phyloP scores from a whole-genome alignment of 1,140 invertebrate genomes.

The Euglossa dilemma region DNA sequence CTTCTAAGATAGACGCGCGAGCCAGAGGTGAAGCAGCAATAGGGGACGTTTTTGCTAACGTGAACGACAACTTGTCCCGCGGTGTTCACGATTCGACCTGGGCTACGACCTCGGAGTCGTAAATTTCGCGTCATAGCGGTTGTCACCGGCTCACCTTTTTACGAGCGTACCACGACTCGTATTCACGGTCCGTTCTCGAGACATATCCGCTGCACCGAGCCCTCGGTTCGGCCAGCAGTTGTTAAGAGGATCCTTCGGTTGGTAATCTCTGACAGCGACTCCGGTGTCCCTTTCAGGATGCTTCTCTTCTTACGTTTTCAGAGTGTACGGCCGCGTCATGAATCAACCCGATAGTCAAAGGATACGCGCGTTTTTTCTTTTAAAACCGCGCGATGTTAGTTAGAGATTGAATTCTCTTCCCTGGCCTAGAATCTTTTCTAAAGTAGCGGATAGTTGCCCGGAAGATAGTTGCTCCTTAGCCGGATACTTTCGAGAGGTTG shows the following conservation, averaged over 20 bases:
- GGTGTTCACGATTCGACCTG: slow-evolving; percentile 76
- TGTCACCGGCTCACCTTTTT: slow-evolving; percentile 75
- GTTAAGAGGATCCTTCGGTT: slow-evolving; percentile 58
- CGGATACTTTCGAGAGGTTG: slow-evolving; percentile 13
- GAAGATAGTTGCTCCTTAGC: slow-evolving; percentile 19
- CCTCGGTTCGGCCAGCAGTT: slow-evolving; percentile 51
- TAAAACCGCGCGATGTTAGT: not conserved
- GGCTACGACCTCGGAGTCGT: slow-evolving; percentile 71
- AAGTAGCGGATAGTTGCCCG: slow-evolving; percentile 34
- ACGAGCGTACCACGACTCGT: slow-evolving; percentile 68
- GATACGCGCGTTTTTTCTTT: not conserved
- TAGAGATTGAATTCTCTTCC: not conserved
- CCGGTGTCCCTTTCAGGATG: slow-evolving; percentile 43
- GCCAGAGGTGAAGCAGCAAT: slow-evolving; percentile 47
- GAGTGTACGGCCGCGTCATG: slow-evolving; percentile 11
- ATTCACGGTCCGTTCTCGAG: slow-evolving; percentile 63
- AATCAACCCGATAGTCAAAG: slow-evolving; percentile 20
- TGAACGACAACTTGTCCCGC: slow-evolving; percentile 68
- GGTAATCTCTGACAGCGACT: slow-evolving; percentile 39
- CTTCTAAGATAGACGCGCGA: slow-evolving; percentile 39
- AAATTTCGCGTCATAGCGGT: slow-evolving; percentile 76
- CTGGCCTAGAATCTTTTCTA: slow-evolving; percentile 57
- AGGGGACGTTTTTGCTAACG: slow-evolving; percentile 62
- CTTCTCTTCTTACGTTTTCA: slow-evolving; percentile 44
- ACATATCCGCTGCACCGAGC: slow-evolving; percentile 50